Evolutionary conservation across 2,113 vertebrate species (phyloP).

Genomic region (Panthera leo): DNA sequence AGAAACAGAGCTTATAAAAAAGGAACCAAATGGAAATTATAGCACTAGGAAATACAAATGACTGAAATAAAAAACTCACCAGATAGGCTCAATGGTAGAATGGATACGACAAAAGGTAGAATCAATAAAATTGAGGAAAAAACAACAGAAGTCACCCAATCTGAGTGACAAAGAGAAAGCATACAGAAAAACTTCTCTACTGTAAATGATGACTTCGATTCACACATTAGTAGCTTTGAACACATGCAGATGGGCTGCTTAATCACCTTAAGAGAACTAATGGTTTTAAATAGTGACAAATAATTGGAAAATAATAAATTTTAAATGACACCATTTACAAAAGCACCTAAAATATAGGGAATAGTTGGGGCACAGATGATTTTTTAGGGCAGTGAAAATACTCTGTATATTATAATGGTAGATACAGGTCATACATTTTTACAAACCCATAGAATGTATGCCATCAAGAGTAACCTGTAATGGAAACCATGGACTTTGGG

Average conservation of each 20-base stretch:
- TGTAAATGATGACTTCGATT: background rate
- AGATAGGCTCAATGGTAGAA: background rate
- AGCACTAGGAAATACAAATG: background rate
- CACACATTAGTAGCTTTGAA: background rate
- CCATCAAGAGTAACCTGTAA: background rate
- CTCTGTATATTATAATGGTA: background rate
- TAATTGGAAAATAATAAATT: conserved; percentile 20
- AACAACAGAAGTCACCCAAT: background rate
- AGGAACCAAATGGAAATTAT: background rate
- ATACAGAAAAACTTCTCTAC: background rate
- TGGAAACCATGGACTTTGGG: background rate
- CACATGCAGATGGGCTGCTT: background rate
- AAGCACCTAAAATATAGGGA: background rate
- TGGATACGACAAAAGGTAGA: background rate
- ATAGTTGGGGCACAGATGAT: background rate
- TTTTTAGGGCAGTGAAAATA: background rate
- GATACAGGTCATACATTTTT: background rate
- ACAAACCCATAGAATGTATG: background rate
- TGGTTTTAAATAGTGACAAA: background rate
- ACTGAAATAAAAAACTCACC: background rate
- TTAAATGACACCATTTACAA: background rate
- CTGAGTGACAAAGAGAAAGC: background rate
- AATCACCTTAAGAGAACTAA: background rate
- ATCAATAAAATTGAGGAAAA: background rate
- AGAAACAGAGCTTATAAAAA: background rate